Percentiles rank a stretch among this genome's conserved stretches.
phyloP scores from a whole-genome alignment of 2,888 invertebrate species.

The Melanophora roralis region DNA sequence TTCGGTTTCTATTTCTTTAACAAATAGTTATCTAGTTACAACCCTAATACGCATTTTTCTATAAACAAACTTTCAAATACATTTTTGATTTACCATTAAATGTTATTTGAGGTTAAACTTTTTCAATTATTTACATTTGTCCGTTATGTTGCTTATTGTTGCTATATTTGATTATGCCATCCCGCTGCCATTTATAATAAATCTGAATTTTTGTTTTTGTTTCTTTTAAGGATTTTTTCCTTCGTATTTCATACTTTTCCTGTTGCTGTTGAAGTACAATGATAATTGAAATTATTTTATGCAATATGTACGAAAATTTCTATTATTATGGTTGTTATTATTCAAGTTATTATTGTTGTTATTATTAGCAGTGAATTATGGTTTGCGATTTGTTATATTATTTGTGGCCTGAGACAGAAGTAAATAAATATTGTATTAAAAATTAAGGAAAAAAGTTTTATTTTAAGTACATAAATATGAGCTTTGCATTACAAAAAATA shows the following conservation, averaged over 20 bases:
- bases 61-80: constrained; percentile 11
- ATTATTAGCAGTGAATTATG: constrained; percentile 39
- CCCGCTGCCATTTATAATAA: constrained; percentile 27
- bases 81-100: constrained; percentile 58
- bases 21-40: no score
- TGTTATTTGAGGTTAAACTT: constrained; percentile 59
- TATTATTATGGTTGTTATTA: constrained; percentile 2
- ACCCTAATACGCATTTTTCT: no score
- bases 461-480: background rate
- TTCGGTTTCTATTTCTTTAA: no score
- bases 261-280: background rate
- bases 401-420: background rate
- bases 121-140: constrained; percentile 59
- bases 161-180: constrained; percentile 50
- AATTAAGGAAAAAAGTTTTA: background rate
- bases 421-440: constrained; percentile 35
- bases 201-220: constrained; percentile 3
- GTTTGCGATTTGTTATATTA: constrained; percentile 33
- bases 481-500: background rate
- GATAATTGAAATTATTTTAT: constrained; percentile 51
- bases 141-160: constrained; percentile 36
- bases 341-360: background rate
- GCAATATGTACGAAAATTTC: constrained; percentile 25
- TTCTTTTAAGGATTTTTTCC: background rate
- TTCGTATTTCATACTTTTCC: background rate